Evolutionary conservation across 2,113 vertebrate species (phyloP), one percentile per base, ranked within the genome.

Genomic region (Numenius arquata): DNA sequence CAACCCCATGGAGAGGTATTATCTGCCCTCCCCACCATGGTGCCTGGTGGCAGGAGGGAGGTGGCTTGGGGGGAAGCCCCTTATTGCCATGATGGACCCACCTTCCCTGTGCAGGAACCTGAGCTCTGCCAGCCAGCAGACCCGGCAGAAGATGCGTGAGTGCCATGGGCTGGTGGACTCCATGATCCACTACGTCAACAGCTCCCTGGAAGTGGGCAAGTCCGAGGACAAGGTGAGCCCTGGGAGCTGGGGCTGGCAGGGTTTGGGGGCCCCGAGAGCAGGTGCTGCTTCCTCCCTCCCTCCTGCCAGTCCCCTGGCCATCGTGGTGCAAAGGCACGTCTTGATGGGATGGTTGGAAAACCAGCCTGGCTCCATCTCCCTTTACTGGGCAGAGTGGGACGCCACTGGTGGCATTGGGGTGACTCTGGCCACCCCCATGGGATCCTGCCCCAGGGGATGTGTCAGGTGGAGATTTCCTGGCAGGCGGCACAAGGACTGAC

Each of bases 71-170:
- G n/a, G 43, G 30, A 32, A 30, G 25, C 71, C 55, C 21, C 38
- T 83, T 68, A 63, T 61, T 4, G 1, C 18, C 1, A 0, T 22
- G 62, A 56, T 2, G 7, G 7, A 26, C 34, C n/a, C 22, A 11
- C 1, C 0, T 89, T 82, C 41, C 36, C 12, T 6, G 0, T 30
- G 50, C 95, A 99, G 99, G 94, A 99, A 99, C 84, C 95, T 99
- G 98, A 99, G 99, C 97, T 99, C 99, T 1, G 98, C 99, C 85
- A 99, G 98, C 80, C 98, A 99, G 95, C 98, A 98, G 90, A 99
- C 99, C 1, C 98, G 99, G 43, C 98, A 99, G 97, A 99, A 98
- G 97, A 99, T 99, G 99, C 98, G 99, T 0, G 98, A 99, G n/a
- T 99, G 98, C 86, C 97, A 98, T 0, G 98, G 99, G 59, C 98